Conservation (phyloP, 2,888 invertebrate species). For the Chymomyza procnemis region DNA sequence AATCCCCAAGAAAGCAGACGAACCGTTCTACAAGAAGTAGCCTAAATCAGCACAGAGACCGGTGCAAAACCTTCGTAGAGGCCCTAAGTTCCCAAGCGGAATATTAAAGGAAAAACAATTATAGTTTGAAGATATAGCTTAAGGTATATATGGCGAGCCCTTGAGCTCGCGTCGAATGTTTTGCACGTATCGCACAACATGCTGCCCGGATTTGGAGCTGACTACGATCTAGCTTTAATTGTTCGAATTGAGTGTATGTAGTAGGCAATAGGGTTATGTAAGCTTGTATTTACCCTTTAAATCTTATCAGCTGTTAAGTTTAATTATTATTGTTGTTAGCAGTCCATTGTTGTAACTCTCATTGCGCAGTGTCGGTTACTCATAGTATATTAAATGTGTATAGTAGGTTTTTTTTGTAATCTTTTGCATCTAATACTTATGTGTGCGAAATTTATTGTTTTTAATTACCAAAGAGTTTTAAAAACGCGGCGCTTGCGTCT, state of each 20-base stretch:
- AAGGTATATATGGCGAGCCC: too few relatives aligned
- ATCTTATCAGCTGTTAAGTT: constrained; percentile 36
- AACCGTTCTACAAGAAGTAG: too few relatives aligned
- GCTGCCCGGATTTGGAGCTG: too few relatives aligned
- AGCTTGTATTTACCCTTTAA: constrained; percentile 31
- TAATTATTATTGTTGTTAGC: constrained; percentile 3
- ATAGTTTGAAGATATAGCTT: too few relatives aligned
- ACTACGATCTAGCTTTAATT: too few relatives aligned
- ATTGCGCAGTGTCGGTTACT: not conserved
- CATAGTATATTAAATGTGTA: not conserved
- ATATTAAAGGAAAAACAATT: too few relatives aligned
- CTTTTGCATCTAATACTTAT: not conserved
- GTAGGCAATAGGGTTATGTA: not conserved
- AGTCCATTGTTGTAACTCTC: constrained; percentile 23
- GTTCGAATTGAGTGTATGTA: not conserved
- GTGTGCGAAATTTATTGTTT: not conserved
- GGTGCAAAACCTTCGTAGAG: too few relatives aligned
- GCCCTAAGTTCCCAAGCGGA: too few relatives aligned
- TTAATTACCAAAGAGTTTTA: not conserved
- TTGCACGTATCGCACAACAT: too few relatives aligned
- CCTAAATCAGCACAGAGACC: too few relatives aligned
- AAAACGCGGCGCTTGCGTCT: not conserved
- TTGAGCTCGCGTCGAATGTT: too few relatives aligned
- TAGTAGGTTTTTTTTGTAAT: not conserved
- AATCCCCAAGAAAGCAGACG: too few relatives aligned